Percentiles rank a stretch among this genome's conserved stretches.
phyloP scores from a whole-genome alignment of 2,888 invertebrate genomes.

The Drosophila siamana region DNA sequence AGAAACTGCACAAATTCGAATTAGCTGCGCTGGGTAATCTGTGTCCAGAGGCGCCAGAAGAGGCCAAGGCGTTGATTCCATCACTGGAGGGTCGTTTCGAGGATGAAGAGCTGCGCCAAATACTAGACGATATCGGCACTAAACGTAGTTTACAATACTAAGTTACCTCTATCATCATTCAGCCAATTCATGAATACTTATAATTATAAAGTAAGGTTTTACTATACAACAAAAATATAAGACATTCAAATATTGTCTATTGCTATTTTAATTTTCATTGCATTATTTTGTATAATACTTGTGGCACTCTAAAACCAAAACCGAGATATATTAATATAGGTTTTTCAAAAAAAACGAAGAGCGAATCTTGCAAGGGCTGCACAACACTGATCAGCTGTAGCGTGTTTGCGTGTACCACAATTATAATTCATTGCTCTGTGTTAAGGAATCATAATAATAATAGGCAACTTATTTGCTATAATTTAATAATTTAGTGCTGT shows the following conservation, averaged over 20 bases:
- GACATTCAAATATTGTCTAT: not conserved
- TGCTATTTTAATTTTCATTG: not conserved
- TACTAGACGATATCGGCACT: conserved; percentile 98
- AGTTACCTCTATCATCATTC: conserved; percentile 16
- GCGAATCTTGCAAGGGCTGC: not conserved
- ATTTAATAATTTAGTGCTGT: not conserved
- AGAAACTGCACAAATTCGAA: conserved; percentile 99
- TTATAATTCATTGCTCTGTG: too few species aligned
- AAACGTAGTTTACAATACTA: conserved; percentile 99
- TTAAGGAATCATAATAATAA: too few species aligned
- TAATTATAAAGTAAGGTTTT: conserved; percentile 15
- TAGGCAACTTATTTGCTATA: too few species aligned
- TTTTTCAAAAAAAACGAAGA: not conserved
- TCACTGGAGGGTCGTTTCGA: conserved; percentile 98
- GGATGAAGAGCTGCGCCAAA: conserved; percentile 98
- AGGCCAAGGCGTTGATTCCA: conserved; percentile 98
- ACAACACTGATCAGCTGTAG: conserved; percentile 1
- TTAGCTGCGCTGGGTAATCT: conserved; percentile 98
- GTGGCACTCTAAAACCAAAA: too few species aligned
- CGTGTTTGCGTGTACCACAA: not conserved
- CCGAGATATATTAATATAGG: too few species aligned
- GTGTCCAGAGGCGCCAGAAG: conserved; percentile 99
- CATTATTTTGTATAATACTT: too few species aligned
- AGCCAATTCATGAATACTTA: conserved; percentile 7
- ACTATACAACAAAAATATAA: not conserved